Evolutionary conservation across 2,113 vertebrate genomes (phyloP).

Genomic region (Caretta caretta): DNA sequence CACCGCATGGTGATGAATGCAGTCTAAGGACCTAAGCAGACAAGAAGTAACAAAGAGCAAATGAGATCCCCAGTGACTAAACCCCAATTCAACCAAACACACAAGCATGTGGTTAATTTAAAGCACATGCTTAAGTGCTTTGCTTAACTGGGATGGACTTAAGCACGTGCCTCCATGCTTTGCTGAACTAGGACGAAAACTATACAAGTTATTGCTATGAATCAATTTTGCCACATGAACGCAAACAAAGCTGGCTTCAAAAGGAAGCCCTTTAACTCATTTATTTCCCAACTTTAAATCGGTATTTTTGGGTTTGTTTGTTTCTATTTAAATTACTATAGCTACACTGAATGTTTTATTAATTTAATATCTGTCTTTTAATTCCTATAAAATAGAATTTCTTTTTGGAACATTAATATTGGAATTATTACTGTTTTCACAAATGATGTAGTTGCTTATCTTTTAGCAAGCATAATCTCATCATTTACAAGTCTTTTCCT

Average conservation of each 20-base stretch:
- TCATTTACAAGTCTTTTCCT: slow-evolving; percentile 36
- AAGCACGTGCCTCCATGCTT: not conserved
- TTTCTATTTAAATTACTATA: not conserved
- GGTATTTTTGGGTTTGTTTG: not conserved
- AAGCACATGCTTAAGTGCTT: not conserved
- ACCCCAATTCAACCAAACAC: not conserved
- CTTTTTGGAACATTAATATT: not conserved
- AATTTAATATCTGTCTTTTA: not conserved
- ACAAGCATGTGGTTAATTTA: not conserved
- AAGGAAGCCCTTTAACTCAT: not conserved
- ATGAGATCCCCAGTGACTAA: rapidly evolving
- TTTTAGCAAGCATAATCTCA: not conserved
- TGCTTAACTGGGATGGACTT: not conserved
- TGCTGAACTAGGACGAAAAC: not conserved
- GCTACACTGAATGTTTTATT: not conserved
- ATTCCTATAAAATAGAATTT: not conserved
- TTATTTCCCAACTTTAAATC: slow-evolving; percentile 1
- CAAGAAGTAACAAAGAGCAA: not conserved
- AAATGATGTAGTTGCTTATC: slow-evolving; percentile 12
- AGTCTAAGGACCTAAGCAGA: not conserved
- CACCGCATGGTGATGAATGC: not conserved
- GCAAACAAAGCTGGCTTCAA: not conserved
- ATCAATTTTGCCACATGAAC: not conserved
- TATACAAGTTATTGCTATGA: not conserved
- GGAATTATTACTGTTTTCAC: slow-evolving; percentile 27